These are phyloP conservation scores for Luidia sarsii DNA, from an alignment of 53 echinoderm and acorn worm genomes.

Conservation along the genomic window DNA sequence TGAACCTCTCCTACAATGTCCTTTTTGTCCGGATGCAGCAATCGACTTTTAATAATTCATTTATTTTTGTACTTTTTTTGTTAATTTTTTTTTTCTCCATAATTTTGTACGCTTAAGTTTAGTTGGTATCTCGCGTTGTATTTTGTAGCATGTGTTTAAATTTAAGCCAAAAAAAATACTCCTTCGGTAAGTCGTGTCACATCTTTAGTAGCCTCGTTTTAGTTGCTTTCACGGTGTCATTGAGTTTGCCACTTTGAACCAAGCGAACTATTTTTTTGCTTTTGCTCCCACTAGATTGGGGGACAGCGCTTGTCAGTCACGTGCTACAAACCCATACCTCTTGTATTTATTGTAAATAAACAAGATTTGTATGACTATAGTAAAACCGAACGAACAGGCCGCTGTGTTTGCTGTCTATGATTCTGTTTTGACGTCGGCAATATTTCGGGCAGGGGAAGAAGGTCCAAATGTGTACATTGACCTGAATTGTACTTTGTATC, in stretches of 20 bases:
- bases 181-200: neutral
- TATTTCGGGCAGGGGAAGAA: neutral
- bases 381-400: neutral
- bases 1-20: too few species aligned
- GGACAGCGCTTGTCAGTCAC: too few species aligned
- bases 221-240: neutral
- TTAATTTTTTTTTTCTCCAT: too few species aligned
- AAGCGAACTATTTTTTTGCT: neutral
- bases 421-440: neutral
- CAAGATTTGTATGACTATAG: slow-evolving; percentile 32
- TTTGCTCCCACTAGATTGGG: too few species aligned
- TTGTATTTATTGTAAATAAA: slow-evolving; percentile 54
- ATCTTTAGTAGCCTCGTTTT: neutral
- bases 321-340: too few species aligned
- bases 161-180: neutral
- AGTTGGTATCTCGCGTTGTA: too few species aligned
- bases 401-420: neutral
- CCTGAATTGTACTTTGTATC: neutral
- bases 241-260: neutral
- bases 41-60: too few species aligned
- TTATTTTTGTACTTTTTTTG: too few species aligned
- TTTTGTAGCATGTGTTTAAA: too few species aligned
- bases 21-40: too few species aligned
- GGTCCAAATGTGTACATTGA: neutral
- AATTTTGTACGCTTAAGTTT: too few species aligned